Percentiles rank a stretch among this genome's conserved stretches.
Evolutionary conservation across 2,113 vertebrate genomes (phyloP).

Genomic region (Lethenteron camtschaticum): DNA sequence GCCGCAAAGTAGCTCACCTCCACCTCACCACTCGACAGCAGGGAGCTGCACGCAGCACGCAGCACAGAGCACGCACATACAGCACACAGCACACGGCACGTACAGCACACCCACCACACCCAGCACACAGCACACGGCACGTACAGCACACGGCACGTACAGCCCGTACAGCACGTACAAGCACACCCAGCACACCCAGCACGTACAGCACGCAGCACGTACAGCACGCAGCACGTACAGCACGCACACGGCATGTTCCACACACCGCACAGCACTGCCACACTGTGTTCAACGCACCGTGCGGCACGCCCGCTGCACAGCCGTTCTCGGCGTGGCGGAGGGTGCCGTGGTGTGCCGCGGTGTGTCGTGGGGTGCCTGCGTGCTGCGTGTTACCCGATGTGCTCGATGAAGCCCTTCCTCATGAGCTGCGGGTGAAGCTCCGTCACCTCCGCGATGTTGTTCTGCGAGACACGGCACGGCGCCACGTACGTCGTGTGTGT

Average conservation of each 20-base stretch:
- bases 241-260: not conserved
- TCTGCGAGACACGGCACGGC: constrained; percentile 22
- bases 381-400: constrained; percentile 26
- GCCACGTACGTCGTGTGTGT: no score
- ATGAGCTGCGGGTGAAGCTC: constrained; percentile 80
- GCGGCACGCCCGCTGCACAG: no score
- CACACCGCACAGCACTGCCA: no score
- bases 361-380: no score
- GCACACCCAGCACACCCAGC: no score
- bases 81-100: no score
- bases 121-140: no score
- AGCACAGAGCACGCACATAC: no score
- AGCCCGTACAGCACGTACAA: not conserved
- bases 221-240: not conserved
- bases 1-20: constrained; percentile 98
- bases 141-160: not conserved
- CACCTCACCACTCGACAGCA: constrained; percentile 76
- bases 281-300: no score
- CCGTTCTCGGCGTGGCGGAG: no score
- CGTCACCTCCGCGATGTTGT: constrained; percentile 92
- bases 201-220: not conserved
- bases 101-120: no score
- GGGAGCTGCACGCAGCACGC: constrained; percentile 19
- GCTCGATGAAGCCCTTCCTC: constrained; percentile 83
- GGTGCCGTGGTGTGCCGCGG: no score